These are phyloP conservation scores for Macaca mulatta DNA, from an alignment of 2,113 vertebrate species.

Conservation along the genomic window DNA sequence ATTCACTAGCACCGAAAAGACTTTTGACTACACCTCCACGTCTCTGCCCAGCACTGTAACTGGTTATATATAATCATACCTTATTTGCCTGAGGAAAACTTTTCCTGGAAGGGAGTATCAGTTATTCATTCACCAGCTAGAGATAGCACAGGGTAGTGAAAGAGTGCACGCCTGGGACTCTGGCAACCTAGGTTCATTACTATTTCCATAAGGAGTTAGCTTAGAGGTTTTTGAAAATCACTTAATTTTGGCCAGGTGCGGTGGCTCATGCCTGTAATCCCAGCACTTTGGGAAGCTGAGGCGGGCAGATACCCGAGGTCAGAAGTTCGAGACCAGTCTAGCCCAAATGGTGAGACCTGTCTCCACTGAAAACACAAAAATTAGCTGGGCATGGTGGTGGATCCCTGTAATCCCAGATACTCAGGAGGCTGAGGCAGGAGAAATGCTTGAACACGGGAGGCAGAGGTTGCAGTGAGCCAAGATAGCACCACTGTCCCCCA, in stretches of 20 bases:
- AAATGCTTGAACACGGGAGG: too few species aligned
- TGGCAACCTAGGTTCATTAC: background rate
- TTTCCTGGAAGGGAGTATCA: background rate
- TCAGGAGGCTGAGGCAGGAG: too few species aligned
- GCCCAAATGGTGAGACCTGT: too few species aligned
- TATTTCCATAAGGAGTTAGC: background rate
- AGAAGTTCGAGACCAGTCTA: too few species aligned
- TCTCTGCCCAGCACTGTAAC: background rate
- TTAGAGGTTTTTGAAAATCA: background rate
- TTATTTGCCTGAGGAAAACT: background rate
- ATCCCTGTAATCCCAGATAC: too few species aligned
- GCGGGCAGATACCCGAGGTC: too few species aligned
- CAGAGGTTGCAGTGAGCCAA: too few species aligned
- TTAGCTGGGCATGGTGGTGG: too few species aligned
- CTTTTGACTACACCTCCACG: background rate
- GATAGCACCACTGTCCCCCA: too few species aligned
- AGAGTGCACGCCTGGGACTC: accelerated
- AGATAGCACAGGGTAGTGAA: background rate
- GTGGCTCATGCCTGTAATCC: too few species aligned
- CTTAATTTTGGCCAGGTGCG: background rate
- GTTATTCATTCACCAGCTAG: background rate
- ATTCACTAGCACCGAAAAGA: background rate
- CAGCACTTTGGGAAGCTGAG: too few species aligned
- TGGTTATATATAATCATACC: background rate
- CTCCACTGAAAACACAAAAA: too few species aligned